These are phyloP conservation scores for Columba janthina DNA, from an alignment of 2,113 vertebrate genomes.

Conservation along the genomic window DNA sequence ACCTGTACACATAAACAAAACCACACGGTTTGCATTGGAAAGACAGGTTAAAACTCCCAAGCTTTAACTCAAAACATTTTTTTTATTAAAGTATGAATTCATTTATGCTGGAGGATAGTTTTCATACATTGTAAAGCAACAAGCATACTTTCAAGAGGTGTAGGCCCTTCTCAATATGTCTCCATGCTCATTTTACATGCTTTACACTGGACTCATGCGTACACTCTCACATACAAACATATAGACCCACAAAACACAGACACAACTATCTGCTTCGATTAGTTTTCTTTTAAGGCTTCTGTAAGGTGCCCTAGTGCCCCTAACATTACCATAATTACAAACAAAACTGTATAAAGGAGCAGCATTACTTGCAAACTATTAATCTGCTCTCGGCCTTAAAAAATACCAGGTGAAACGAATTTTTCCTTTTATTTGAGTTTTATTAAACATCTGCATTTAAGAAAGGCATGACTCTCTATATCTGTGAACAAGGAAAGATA, in stretches of 20 bases:
- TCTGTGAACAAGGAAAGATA: constrained; percentile 23
- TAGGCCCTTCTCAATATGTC: constrained; percentile 44
- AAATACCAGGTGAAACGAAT: constrained; percentile 47
- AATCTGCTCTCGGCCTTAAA: constrained; percentile 56
- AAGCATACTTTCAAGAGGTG: constrained; percentile 70
- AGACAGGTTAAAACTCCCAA: constrained; percentile 41
- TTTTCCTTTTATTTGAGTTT: constrained; percentile 32
- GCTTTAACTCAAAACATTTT: constrained; percentile 68
- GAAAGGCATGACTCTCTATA: constrained; percentile 39
- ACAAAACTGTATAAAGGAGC: constrained; percentile 47
- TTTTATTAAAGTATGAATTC: constrained; percentile 81
- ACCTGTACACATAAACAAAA: background rate
- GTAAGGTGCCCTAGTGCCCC: constrained; percentile 68
- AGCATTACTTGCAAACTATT: constrained; percentile 36
- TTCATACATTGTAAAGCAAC: constrained; percentile 77
- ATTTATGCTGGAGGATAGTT: constrained; percentile 75
- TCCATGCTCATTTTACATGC: constrained; percentile 70
- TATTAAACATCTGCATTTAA: constrained; percentile 53
- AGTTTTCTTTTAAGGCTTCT: constrained; percentile 75
- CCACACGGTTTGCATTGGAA: background rate
- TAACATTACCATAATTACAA: constrained; percentile 37
- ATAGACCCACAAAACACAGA: constrained; percentile 45
- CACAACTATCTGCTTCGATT: constrained; percentile 32
- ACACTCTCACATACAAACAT: constrained; percentile 26
- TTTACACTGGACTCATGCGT: constrained; percentile 37